Conservation (phyloP, 2,888 invertebrate genomes). For the Melanophora roralis region DNA sequence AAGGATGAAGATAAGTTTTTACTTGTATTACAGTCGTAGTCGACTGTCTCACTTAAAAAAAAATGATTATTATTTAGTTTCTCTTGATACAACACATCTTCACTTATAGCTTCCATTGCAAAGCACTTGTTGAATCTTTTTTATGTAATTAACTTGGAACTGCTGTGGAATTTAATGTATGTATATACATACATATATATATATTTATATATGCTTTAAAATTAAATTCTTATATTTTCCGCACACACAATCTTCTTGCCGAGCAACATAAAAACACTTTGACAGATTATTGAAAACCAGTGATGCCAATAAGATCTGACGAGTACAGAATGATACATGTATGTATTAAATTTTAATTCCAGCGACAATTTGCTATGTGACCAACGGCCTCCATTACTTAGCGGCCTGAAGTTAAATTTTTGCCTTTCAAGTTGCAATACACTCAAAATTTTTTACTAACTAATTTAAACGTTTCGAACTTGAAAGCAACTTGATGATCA, state of each 20-base stretch:
- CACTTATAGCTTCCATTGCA: constrained; percentile 53
- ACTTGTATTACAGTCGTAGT: constrained; percentile 46
- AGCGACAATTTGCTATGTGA: too few species aligned
- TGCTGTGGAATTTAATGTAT: neutral
- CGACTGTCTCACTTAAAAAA: constrained; percentile 40
- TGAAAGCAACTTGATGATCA: too few species aligned
- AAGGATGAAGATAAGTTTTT: constrained; percentile 57
- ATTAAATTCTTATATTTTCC: constrained; percentile 6
- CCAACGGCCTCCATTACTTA: too few species aligned
- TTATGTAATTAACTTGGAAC: too few species aligned
- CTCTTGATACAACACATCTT: constrained; percentile 44
- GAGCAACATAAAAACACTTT: constrained; percentile 44
- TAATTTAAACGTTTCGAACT: too few species aligned
- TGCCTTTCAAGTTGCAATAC: too few species aligned
- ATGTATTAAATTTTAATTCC: too few species aligned
- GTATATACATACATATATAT: constrained; percentile 3
- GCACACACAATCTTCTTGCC: constrained; percentile 19
- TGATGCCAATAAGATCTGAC: too few species aligned
- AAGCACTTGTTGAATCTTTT: constrained; percentile 4
- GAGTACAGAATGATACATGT: too few species aligned
- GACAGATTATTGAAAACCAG: constrained; percentile 11
- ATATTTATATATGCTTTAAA: constrained; percentile 23
- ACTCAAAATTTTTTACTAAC: too few species aligned
- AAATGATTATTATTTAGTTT: constrained; percentile 35
- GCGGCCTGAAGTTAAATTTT: too few species aligned